Evolutionary conservation across 2,113 vertebrate species (phyloP), one percentile per base, ranked within the genome.

Genomic region (Forbesichthys agassizii): DNA sequence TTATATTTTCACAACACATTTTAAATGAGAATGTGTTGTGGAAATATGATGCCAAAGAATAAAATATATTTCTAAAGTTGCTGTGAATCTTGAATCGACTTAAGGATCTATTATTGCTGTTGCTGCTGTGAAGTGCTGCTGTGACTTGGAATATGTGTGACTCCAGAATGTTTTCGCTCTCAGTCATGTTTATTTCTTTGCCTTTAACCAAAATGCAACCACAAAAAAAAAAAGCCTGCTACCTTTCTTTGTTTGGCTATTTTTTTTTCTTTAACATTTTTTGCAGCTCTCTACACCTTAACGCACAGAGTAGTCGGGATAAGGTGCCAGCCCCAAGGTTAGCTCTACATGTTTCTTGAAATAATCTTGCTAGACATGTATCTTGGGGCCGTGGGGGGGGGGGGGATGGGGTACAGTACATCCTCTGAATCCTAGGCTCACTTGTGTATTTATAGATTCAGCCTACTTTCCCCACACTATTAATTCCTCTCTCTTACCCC

Each of bases 251-350:
- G 93, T 95, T 92, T 97, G 95, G 94, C 95, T 92, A 92, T 98
- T 96, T 99, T 95, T 99, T 96, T 98, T 53, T 94, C 95, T 27
- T 27, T 27, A 27, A 27, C 27, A 27, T 27, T 27, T 27, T 27
- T 27, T 98, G 93, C 98, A 99, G 98, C 98, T 83, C 94, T 95
- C 96, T 95, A 94, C 98, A 90, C 94, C 95, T 95, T 98, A 97
- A 96, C 94, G 92, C 96, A 94, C 95, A 98, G 96, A 94, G 91
- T 98, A 96, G 93, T 94, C 94, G 94, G 95, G 94, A 96, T 98
- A 95, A 96, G 93, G 93, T 98, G 96, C 95, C 96, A 93, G 84
- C 94, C 93, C 88, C 95, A 97, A 99, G 98, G 97, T 99, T 96
- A 98, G 98, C 94, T 68, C 77, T 75, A 93, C 90, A 92, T 93